phyloP scores from a whole-genome alignment of 2,888 invertebrate genomes.

The Pseudolycoriella hygida region DNA sequence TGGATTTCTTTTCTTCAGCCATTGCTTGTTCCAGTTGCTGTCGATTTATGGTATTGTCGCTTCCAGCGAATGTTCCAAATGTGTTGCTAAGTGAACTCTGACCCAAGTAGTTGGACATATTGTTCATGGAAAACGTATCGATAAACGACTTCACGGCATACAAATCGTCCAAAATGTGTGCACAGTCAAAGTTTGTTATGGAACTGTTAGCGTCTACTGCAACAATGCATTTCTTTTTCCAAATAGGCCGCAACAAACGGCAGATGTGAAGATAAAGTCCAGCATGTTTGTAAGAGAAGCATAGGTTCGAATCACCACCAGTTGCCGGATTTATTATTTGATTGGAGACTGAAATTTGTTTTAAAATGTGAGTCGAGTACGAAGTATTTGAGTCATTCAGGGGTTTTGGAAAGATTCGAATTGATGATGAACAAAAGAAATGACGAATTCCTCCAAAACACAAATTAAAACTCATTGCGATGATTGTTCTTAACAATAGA shows the following conservation, averaged over 20 bases:
- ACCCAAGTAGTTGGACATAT: constrained; percentile 15
- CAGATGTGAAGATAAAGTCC: constrained; percentile 83
- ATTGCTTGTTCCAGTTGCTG: constrained; percentile 28
- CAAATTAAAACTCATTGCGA: no score
- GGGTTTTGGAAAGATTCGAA: no score
- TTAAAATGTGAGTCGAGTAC: no score
- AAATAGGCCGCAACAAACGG: constrained; percentile 73
- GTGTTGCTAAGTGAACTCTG: neutral
- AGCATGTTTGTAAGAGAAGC: constrained; percentile 72
- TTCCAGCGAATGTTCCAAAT: neutral
- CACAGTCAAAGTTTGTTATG: constrained; percentile 50
- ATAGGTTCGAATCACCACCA: constrained; percentile 12
- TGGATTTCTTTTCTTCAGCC: constrained; percentile 54
- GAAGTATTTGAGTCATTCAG: no score
- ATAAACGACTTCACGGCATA: constrained; percentile 59
- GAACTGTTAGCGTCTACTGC: constrained; percentile 33
- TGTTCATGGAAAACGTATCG: constrained; percentile 39
- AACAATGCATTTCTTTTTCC: constrained; percentile 64
- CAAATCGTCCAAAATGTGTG: constrained; percentile 54
- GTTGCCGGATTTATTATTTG: no score
- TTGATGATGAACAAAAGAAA: no score
- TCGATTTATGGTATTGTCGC: neutral
- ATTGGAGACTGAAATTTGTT: neutral
- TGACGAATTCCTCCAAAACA: no score
- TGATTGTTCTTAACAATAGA: no score